phyloP scores from a whole-genome alignment of 2,113 vertebrate species.

The Pelmatolapia mariae region DNA sequence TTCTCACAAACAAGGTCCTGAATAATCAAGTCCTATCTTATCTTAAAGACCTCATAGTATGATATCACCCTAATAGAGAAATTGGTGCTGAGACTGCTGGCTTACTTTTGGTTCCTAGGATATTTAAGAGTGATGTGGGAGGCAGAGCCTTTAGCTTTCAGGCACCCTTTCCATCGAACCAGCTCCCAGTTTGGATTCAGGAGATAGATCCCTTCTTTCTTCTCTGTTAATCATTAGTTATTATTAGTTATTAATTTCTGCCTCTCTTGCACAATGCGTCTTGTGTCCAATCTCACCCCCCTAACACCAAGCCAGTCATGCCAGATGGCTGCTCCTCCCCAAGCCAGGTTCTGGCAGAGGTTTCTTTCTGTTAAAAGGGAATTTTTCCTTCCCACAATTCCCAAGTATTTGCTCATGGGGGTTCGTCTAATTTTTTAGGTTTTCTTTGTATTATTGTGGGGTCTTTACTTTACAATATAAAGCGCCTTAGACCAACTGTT shows the following conservation, averaged over 20 bases:
- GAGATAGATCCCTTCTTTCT: background rate
- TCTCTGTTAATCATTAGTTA: background rate
- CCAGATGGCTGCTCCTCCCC: background rate
- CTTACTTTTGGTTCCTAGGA: background rate
- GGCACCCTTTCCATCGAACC: background rate
- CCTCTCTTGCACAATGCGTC: background rate
- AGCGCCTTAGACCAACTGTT: background rate
- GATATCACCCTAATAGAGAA: background rate
- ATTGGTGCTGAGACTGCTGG: rapidly evolving
- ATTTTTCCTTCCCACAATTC: background rate
- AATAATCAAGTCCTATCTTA: background rate
- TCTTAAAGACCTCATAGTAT: background rate
- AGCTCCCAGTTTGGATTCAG: background rate
- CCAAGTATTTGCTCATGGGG: background rate
- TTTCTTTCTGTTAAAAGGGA: background rate
- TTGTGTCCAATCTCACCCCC: background rate
- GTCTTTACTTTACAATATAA: background rate
- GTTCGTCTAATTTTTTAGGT: rapidly evolving
- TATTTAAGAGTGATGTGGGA: background rate
- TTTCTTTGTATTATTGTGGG: background rate
- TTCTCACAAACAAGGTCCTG: background rate
- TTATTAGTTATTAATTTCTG: background rate
- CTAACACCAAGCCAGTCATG: background rate
- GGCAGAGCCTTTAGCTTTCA: background rate
- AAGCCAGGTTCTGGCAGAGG: background rate